Conservation (phyloP, 2,888 invertebrate species). For the Agrochola circellaris region DNA sequence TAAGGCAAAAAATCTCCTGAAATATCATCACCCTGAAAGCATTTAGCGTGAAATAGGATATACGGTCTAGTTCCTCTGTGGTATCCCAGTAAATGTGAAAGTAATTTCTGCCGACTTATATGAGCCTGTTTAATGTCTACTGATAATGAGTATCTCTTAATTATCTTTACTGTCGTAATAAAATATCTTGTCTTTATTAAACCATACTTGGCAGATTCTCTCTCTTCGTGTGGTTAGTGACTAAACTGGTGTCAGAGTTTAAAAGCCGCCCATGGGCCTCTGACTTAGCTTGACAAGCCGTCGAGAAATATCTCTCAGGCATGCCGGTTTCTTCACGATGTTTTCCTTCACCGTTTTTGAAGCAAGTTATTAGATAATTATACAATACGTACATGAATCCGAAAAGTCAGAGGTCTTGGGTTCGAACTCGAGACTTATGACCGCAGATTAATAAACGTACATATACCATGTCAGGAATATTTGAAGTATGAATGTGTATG, state of each 20-base stretch:
- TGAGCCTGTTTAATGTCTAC: conserved; percentile 25
- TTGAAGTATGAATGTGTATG: not conserved
- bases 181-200: conserved; percentile 13
- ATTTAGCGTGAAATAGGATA: conserved; percentile 39
- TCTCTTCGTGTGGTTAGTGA: no score
- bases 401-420: no score
- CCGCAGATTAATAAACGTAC: not conserved
- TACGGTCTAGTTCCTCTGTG: conserved; percentile 15
- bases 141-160: conserved; percentile 26
- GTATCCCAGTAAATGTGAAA: conserved; percentile 19
- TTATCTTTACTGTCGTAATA: conserved; percentile 22
- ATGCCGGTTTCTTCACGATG: no score
- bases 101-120: conserved; percentile 17
- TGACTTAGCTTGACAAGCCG: no score
- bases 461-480: not conserved
- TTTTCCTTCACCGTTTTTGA: no score
- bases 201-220: not conserved
- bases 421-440: no score
- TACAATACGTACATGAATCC: no score
- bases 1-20: not conserved
- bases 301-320: no score
- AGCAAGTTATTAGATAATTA: no score
- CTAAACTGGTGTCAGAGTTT: no score
- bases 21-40: conserved; percentile 19
- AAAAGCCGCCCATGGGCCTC: no score